Base-by-base conservation (phyloP, 2,797 vertebrate genomes). In the Rhyacichthys aspro region DNA sequence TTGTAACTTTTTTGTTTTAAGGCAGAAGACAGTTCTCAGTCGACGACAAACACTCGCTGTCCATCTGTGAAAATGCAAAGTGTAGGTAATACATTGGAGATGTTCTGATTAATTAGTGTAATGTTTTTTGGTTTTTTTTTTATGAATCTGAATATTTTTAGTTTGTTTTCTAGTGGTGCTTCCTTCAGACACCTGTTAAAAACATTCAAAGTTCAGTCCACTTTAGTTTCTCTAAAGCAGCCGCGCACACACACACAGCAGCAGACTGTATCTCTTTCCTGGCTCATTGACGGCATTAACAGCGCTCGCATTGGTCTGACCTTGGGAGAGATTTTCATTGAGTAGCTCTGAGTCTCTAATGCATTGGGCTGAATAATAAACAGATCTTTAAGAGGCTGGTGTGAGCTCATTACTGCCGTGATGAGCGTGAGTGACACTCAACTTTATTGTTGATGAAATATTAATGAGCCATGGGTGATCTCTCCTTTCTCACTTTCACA, bases 371-470 rank as follows among this genome's bases (percentile, higher is more conserved):
- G 89, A 78, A 88, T 90, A 70, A 85, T 78, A 86, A 90, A 80
- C 71, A 79, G 75, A 63, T 72, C 55, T 82, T 79, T 81, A 83
- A 78, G 76, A 70, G 63, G 64, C 67, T 70, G 54, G 75, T 42
- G 77, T 58, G 72, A 44, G 78, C 85, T 87, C 76, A 76, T 89
- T 85, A 86, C 36, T 0, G 50, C 7, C 28, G 61, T 76, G 87
- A 86, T 67, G 71, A 79, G 63, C 49, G 3, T 74, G 82, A 90
- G 72, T 86, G 86, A 85, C 89, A 86, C 46, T 64, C 62, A 59
- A 78, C 44, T 66, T 83, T 76, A 87, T 81, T 74, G 79, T 70
- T 70, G 64, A 68, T 84, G 79, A 86, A 89, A 83, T 88, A 85
- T 86, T 86, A 83, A 88, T 78, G 83, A 87, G 74, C 62, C 64